Base-by-base conservation (phyloP, 2,797 vertebrate species). In the Borostomias antarcticus region DNA sequence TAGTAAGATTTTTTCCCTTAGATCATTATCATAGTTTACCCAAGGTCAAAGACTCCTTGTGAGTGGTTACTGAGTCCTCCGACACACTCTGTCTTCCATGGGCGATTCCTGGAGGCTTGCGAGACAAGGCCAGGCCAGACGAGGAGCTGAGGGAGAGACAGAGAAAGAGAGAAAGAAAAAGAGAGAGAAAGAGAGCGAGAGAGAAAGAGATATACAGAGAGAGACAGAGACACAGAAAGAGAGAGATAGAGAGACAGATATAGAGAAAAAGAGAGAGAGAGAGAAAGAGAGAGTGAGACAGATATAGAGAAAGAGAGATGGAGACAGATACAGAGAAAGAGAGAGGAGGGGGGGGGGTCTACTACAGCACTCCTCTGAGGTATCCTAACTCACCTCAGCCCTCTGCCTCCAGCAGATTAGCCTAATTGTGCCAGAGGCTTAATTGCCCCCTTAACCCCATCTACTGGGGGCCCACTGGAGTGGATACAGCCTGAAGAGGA, bases 221-320 rank as follows among this genome's bases (percentile, higher is more conserved):
- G 52, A 29, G 21, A 54, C 21, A 54, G 21, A 54, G 52, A 54
- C 5, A 54, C 21, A 54, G 0, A 28, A 25, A 15, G 25, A 17
- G 23, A 28, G 52, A 29, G 29, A 33, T 28, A 19, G 56, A 35
- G 28, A 45, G 5, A 83, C 91, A 86, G 37, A 95, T 94, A 94
- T 40, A 94, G 79, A 66, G 93, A 77, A 74, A 91, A 54, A 0
- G 93, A 86, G 66, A 95, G 94, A 74, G 93, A 93, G 58, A 94
- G 91, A 1, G 93, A 85, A 48, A 94, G 91, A 72, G 93, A 88
- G 66, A 94, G 91, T 45, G 94, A 89, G 68, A 92, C 93, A 58
- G 93, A 79, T 70, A 89, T 78, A 33, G 94, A 35, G 1, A 35
- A 1, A 35, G 33, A 33, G 32, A 33, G 32, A 33, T 4, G 9